Evolutionary conservation across 2,888 invertebrate species (phyloP), one percentile per base, ranked within the genome.

Genomic region (Pachymerium ferrugineum): DNA sequence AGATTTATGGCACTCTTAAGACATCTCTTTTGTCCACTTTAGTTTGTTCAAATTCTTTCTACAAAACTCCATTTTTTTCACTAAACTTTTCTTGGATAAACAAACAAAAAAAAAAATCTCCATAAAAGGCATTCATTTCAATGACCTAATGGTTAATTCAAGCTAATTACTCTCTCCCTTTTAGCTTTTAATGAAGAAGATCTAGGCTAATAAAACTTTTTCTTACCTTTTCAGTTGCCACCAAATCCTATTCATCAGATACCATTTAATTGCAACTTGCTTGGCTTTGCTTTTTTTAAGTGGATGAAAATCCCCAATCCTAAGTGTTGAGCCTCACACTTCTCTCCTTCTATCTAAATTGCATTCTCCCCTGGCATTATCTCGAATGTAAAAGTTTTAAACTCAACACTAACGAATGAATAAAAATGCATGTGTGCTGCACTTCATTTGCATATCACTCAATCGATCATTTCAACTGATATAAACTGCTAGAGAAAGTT

Each of bases 381-480:
- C 47, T 47, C 47, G n/a, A 47, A n/a, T 10, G 47, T 3, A 22
- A 47, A 47, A 47, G 19, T 47, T 47, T 47, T 47, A 47, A 47
- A 47, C 47, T 47, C 47, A 6, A 1, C 16, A 22, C 47, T 19
- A 19, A 47, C n/a, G 47, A 47, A 47, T 47, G 47, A 47, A 47
- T 47, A 47, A 47, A 47, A 47, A 47, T 22, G 47, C 47, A 38
- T 1, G 38, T 16, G 38, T 16, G 22, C 47, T 47, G 47, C 47
- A 47, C 47, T 47, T 47, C 47, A 47, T 47, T 47, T 47, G 47
- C 47, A 47, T 47, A 47, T 47, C 47, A 47, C 47, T 47, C 47
- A 47, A 47, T 47, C 47, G 47, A 47, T 47, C 47, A 47, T 19
- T n/a, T 47, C 47, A 22, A 47, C 47, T 19, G 47, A 47, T 47